Evolutionary conservation across 2,113 vertebrate species (phyloP), one percentile per base, ranked within the genome.

Genomic region (Muscicapa adusta): DNA sequence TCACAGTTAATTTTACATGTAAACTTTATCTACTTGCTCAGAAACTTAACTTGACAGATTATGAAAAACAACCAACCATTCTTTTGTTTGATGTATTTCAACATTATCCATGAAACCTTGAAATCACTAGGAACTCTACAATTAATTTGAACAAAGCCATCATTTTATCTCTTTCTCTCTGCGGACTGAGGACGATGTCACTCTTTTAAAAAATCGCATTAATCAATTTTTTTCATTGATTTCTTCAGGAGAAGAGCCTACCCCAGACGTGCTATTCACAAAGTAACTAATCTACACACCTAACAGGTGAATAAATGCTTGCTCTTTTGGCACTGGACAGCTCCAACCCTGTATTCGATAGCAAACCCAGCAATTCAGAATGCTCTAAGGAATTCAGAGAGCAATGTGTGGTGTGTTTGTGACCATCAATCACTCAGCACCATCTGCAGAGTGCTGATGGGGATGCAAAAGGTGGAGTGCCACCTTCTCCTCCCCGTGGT

Each of bases 401-500:
- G 23, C 50, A 56, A 51, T 28, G 40, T 18, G 12, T 29, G n/a
- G 29, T 0, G 0, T 42, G 48, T 47, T 42, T 47, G 42, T 58
- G 51, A 22, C n/a, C 48, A 33, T 57, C 75, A 31, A 25, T 51
- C 79, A 25, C 53, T 40, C 1, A 2, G 26, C 40, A 73, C 18
- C 31, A 17, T 12, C 36, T 89, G 76, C 31, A 38, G 50, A 40
- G 26, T 28, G 43, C 36, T 17, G 50, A 20, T 31, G 58, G 50
- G 16, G 63, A 10, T 38, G 50, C 28, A 53, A 28, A 76, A 77
- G 26, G 3, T 31, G 54, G 36, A 54, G 28, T 72, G 36, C 8
- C 28, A 33, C 40, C 24, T 75, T 33, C 16, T 61, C 8, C 23
- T 51, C 7, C 18, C 51, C 0, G 0, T 2, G 26, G 16, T 4